phyloP scores from a whole-genome alignment of 1,140 invertebrate genomes.

The Nephila pilipes region DNA sequence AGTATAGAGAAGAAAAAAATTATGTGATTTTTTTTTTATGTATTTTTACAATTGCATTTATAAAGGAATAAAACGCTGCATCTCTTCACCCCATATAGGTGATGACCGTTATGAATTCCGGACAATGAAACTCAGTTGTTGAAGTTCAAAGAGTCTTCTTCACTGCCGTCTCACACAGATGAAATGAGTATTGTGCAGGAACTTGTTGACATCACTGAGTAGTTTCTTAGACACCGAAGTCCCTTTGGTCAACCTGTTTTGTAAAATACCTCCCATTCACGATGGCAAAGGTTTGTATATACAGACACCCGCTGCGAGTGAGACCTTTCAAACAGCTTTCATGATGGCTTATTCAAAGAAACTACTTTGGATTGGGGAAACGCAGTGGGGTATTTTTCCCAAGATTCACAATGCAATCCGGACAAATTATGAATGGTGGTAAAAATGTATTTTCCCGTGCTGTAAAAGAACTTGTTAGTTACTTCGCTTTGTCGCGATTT shows the following conservation, averaged over 20 bases:
- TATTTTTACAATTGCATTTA: not conserved
- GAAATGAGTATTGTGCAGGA: slow-evolving; percentile 11
- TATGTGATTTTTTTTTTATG: too few species aligned
- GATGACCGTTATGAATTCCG: slow-evolving; percentile 32
- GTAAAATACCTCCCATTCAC: slow-evolving; percentile 36
- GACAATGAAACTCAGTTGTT: not conserved
- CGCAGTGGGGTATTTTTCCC: not conserved
- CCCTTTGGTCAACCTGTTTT: slow-evolving; percentile 47
- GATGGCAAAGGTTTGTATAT: slow-evolving; percentile 53
- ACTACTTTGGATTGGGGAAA: not conserved
- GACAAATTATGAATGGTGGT: not conserved
- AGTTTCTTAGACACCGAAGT: not conserved
- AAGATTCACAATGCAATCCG: slow-evolving; percentile 3
- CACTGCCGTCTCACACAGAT: not conserved
- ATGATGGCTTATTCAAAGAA: not conserved
- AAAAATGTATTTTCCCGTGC: not conserved
- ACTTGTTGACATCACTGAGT: slow-evolving; percentile 56
- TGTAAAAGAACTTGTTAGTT: not conserved
- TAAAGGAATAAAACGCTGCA: not conserved
- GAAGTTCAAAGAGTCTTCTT: not conserved
- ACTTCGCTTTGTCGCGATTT: not conserved
- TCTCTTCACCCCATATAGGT: not conserved
- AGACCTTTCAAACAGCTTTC: slow-evolving; percentile 20
- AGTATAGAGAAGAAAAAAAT: too few species aligned
- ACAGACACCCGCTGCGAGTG: slow-evolving; percentile 27